Evolutionary conservation across 2,113 vertebrate genomes (phyloP).

Genomic region (Sinosuthora webbiana): DNA sequence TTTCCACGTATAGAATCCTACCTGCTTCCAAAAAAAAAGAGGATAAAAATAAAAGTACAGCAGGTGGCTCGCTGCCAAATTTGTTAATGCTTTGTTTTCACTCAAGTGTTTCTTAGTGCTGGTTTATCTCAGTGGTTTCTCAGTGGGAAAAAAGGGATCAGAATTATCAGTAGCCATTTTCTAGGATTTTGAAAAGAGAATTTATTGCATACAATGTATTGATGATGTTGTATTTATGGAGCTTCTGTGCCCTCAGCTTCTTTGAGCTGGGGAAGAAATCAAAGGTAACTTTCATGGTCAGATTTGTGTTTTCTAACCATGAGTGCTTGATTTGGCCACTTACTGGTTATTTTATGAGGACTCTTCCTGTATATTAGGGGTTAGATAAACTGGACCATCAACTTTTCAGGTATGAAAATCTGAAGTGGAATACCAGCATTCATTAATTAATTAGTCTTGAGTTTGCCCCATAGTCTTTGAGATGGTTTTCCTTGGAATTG

Average conservation of each 20-base stretch:
- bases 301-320: not conserved
- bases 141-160: not conserved
- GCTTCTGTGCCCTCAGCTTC: not conserved
- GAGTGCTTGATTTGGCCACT: not conserved
- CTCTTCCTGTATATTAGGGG: not conserved
- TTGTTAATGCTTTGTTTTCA: not conserved
- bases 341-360: not conserved
- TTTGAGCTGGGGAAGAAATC: not conserved
- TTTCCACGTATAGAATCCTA: not conserved
- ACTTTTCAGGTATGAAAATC: not conserved
- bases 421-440: not conserved
- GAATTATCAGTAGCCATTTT: not conserved
- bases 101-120: not conserved
- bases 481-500: not conserved
- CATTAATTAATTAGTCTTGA: not conserved
- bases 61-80: not conserved
- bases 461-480: not conserved
- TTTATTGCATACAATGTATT: rapidly evolving
- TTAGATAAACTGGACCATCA: not conserved
- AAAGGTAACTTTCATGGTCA: not conserved
- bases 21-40: not conserved
- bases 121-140: not conserved
- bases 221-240: not conserved
- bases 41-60: not conserved
- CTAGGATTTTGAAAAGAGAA: not conserved